Evolutionary conservation across 2,113 vertebrate genomes (phyloP).

Genomic region (Lepidothrix coronata): DNA sequence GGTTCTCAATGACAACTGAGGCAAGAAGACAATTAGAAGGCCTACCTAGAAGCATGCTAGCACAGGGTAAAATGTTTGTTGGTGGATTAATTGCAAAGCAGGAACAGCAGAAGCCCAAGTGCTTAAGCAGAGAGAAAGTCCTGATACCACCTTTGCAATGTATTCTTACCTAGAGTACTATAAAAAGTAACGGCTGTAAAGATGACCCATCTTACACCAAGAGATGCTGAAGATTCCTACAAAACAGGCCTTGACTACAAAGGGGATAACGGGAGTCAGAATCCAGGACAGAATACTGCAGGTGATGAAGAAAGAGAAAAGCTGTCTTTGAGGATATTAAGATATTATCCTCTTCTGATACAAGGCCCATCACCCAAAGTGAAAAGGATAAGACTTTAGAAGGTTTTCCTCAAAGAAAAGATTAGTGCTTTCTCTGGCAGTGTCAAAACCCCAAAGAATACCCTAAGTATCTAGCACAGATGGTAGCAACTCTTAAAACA

Average conservation of each 20-base stretch:
- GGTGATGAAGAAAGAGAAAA: conserved; percentile 60
- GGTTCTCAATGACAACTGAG: conserved; percentile 42
- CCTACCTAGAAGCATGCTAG: conserved; percentile 67
- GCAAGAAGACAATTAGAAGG: conserved; percentile 59
- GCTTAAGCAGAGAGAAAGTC: conserved; percentile 53
- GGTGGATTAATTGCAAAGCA: conserved; percentile 71
- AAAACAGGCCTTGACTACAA: conserved; percentile 46
- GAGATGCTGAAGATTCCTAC: conserved; percentile 52
- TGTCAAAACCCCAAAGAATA: neutral
- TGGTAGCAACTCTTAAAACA: conserved; percentile 9
- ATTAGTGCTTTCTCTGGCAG: conserved; percentile 58
- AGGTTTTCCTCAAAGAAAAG: conserved; percentile 37
- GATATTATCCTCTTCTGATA: conserved; percentile 20
- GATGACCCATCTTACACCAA: conserved; percentile 59
- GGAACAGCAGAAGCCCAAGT: conserved; percentile 57
- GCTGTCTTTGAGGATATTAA: conserved; percentile 49
- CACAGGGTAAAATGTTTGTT: conserved; percentile 24
- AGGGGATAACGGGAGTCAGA: conserved; percentile 17
- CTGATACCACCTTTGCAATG: conserved; percentile 40
- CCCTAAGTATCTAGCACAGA: conserved; percentile 4
- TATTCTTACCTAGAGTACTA: conserved; percentile 2
- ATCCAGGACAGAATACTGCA: conserved; percentile 61
- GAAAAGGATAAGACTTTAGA: conserved; percentile 47
- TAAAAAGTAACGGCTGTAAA: conserved; percentile 13
- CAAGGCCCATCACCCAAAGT: conserved; percentile 74